phyloP scores from a whole-genome alignment of 2,797 vertebrate species.

The Phoebastria nigripes region DNA sequence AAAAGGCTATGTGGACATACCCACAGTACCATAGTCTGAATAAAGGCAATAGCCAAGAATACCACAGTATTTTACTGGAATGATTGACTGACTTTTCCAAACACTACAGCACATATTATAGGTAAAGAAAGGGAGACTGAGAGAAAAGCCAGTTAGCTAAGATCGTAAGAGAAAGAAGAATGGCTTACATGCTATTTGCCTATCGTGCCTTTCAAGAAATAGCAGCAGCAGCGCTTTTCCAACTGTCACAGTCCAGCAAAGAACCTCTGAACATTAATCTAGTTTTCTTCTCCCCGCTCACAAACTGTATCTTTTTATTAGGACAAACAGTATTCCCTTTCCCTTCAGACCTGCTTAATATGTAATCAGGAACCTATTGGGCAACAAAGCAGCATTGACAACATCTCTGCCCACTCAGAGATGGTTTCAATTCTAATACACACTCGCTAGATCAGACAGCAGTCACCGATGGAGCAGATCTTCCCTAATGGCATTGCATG shows the following conservation, averaged over 20 bases:
- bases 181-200: not conserved
- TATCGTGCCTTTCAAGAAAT: not conserved
- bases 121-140: not conserved
- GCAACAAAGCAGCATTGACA: not conserved
- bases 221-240: not conserved
- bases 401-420: not conserved
- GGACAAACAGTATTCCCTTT: not conserved
- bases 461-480: not conserved
- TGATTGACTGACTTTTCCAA: not conserved
- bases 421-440: not conserved
- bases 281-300: not conserved
- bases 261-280: not conserved
- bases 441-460: accelerated
- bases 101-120: accelerated
- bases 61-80: not conserved
- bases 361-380: not conserved
- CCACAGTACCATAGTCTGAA: accelerated
- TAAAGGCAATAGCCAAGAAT: not conserved
- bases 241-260: not conserved
- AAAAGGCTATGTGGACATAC: not conserved
- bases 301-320: not conserved
- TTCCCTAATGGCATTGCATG: not conserved
- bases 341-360: not conserved
- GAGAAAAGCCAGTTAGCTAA: not conserved
- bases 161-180: not conserved